Evolutionary conservation across 1,140 invertebrate species (phyloP).

Genomic region (Rhopalosiphum padi): DNA sequence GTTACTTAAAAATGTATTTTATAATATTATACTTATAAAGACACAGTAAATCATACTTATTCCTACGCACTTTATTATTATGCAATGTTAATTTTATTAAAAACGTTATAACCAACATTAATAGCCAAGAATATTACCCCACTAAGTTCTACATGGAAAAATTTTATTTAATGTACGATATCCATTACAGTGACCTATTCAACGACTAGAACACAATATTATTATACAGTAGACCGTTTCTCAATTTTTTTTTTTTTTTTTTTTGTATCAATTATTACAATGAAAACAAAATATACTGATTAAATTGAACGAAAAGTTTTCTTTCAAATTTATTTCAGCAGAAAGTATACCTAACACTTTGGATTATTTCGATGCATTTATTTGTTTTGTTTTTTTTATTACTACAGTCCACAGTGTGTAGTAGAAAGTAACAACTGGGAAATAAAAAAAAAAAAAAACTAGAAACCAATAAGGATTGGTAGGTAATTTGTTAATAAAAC

Average conservation of each 20-base stretch:
- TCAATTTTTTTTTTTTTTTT: not conserved
- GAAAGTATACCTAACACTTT: not conserved
- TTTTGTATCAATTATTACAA: not conserved
- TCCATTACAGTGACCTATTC: not conserved
- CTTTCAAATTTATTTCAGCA: not conserved
- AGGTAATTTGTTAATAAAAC: slow-evolving; percentile 5
- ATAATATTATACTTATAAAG: not conserved
- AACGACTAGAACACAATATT: not conserved
- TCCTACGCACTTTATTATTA: not conserved
- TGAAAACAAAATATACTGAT: not conserved
- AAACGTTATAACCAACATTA: not conserved
- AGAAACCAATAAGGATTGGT: not conserved
- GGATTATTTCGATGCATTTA: not conserved
- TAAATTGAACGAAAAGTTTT: not conserved
- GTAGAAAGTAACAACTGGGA: not conserved
- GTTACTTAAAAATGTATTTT: not conserved
- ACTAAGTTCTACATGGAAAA: not conserved
- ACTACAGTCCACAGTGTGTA: not conserved
- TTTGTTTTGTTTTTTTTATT: not conserved
- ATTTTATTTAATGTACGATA: not conserved
- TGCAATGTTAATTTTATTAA: not conserved
- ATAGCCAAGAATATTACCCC: not conserved
- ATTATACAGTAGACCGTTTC: not conserved
- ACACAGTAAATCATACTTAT: not conserved
- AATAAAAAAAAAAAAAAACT: not conserved